These are phyloP conservation scores for Netta rufina DNA, from an alignment of 2,797 vertebrate genomes.

Conservation along the genomic window DNA sequence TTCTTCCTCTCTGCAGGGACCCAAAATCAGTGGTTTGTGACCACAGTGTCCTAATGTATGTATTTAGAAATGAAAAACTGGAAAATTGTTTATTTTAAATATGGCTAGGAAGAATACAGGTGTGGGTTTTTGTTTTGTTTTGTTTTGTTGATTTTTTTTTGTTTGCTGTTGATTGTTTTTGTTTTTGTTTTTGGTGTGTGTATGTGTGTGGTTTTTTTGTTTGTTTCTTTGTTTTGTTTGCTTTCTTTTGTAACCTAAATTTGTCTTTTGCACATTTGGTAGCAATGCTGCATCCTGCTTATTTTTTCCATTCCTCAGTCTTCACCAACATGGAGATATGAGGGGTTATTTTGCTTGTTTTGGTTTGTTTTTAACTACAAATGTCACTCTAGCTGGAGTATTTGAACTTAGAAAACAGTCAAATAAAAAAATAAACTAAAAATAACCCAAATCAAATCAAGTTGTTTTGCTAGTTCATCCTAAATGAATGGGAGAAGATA, in stretches of 20 bases:
- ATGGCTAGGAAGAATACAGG: neutral
- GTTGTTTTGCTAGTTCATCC: neutral
- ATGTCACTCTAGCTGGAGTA: neutral
- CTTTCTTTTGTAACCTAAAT: neutral
- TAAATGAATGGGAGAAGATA: neutral
- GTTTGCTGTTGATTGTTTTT: no score
- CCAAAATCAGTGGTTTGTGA: neutral
- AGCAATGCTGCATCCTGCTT: neutral
- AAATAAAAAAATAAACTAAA: neutral
- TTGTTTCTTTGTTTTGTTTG: no score
- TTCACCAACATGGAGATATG: neutral
- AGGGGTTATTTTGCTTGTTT: neutral
- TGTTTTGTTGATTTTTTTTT: no score
- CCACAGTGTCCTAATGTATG: neutral
- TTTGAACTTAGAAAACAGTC: neutral
- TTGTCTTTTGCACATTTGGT: neutral
- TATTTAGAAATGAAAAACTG: neutral
- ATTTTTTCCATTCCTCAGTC: neutral
- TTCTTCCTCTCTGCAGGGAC: neutral
- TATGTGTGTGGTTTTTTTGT: neutral
- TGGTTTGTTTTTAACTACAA: neutral
- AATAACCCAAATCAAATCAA: neutral
- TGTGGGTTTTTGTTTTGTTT: no score
- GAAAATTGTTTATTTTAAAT: neutral
- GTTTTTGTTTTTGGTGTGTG: no score